phyloP scores from a whole-genome alignment of 2,888 invertebrate genomes.

The Synergus umbraculus region DNA sequence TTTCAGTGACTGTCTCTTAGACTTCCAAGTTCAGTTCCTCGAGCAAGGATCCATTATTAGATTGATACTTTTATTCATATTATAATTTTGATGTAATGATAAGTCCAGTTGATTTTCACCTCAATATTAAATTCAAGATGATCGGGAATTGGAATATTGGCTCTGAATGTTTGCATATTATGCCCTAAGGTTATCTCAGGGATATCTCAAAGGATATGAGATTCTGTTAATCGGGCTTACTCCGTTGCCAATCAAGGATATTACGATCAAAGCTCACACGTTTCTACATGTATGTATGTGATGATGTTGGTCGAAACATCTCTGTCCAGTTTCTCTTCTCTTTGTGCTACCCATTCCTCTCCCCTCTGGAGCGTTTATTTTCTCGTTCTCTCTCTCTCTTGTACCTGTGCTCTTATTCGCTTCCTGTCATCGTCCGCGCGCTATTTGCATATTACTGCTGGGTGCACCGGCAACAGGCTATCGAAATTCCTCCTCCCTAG shows the following conservation, averaged over 20 bases:
- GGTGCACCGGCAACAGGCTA: slow-evolving; percentile 68
- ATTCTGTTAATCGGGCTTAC: neutral
- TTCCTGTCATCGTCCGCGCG: slow-evolving; percentile 63
- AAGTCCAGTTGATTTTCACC: too few species aligned
- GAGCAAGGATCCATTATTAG: too few species aligned
- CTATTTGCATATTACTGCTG: slow-evolving; percentile 72
- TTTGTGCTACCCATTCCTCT: neutral
- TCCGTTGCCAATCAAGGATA: slow-evolving; percentile 13
- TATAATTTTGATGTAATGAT: too few species aligned
- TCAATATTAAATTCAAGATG: neutral
- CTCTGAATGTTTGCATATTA: neutral
- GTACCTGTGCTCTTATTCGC: slow-evolving; percentile 21
- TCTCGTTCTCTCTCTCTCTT: neutral
- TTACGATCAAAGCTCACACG: slow-evolving; percentile 20
- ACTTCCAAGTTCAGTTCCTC: too few species aligned
- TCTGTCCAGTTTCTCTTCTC: slow-evolving; percentile 18
- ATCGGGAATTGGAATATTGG: neutral
- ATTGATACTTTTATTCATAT: too few species aligned
- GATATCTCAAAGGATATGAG: neutral
- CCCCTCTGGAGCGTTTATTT: neutral
- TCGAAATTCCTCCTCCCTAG: slow-evolving; percentile 59
- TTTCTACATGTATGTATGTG: slow-evolving; percentile 21
- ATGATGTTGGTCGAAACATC: slow-evolving; percentile 26
- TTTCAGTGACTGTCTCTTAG: too few species aligned
- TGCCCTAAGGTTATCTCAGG: neutral